Evolutionary conservation across 2,797 vertebrate species (phyloP).

Genomic region (Gorsachius magnificus): DNA sequence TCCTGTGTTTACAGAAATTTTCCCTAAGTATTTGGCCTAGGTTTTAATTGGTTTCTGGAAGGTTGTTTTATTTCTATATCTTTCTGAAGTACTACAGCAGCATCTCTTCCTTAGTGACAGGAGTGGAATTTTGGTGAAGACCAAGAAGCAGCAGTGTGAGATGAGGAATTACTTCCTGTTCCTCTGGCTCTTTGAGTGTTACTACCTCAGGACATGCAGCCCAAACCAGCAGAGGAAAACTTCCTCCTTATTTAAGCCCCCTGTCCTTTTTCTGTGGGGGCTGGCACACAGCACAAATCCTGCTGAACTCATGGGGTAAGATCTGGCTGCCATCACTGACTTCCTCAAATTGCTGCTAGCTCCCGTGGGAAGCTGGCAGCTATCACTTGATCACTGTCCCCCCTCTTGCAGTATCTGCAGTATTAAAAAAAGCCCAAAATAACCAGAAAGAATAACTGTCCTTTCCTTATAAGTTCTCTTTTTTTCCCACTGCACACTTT

Average conservation of each 20-base stretch:
- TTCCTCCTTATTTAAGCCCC: not conserved
- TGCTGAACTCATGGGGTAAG: not conserved
- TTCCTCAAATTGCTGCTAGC: not conserved
- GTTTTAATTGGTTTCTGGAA: slow-evolving; percentile 40
- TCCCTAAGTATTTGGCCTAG: slow-evolving; percentile 39
- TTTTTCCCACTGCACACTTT: not conserved
- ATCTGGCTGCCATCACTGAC: not conserved
- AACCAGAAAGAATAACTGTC: not conserved
- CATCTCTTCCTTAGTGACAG: not conserved
- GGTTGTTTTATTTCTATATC: not conserved
- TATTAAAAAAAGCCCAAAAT: not conserved
- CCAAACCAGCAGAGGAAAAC: not conserved
- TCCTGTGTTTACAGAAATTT: slow-evolving; percentile 46
- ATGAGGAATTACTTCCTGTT: not conserved
- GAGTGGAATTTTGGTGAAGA: not conserved
- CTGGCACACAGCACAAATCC: not conserved
- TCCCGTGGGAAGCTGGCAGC: not conserved
- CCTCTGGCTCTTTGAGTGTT: not conserved
- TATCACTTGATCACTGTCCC: not conserved
- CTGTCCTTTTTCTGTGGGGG: not conserved
- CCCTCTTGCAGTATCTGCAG: not conserved
- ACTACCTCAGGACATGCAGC: not conserved
- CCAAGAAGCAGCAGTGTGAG: not conserved
- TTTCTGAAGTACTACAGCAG: not conserved
- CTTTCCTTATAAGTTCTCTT: not conserved